These are phyloP conservation scores for Porites cylindrica DNA, from an alignment of 92 coral and sea anemone genomes.

Conservation along the genomic window DNA sequence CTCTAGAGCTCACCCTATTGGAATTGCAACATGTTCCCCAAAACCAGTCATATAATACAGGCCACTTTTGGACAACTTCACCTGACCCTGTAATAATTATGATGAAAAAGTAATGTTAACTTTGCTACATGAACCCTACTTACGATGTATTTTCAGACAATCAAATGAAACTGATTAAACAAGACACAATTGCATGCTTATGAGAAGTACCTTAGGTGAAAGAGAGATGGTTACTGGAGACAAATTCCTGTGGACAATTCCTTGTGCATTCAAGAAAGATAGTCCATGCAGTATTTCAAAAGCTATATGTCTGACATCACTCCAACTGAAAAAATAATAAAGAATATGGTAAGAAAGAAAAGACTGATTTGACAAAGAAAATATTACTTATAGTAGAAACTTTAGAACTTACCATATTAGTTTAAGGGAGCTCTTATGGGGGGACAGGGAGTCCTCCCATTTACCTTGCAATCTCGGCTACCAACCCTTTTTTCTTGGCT, in stretches of 20 bases:
- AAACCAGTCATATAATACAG: constrained; percentile 85
- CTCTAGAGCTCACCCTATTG: constrained; percentile 83
- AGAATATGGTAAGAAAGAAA: not conserved
- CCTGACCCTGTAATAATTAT: constrained; percentile 77
- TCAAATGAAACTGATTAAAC: too few species aligned
- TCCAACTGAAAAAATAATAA: constrained; percentile 20
- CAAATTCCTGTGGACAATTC: constrained; percentile 88
- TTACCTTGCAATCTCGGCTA: too few species aligned
- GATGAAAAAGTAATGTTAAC: not conserved
- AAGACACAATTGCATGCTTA: not conserved
- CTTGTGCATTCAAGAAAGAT: constrained; percentile 81
- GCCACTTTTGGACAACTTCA: constrained; percentile 89
- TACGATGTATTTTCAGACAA: too few species aligned
- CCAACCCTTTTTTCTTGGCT: too few species aligned
- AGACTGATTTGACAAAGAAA: not conserved
- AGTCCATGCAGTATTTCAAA: constrained; percentile 84
- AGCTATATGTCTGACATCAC: constrained; percentile 72
- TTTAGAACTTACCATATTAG: not conserved
- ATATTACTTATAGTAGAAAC: not conserved
- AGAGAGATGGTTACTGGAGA: constrained; percentile 79
- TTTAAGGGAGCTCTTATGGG: too few species aligned
- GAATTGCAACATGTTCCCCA: constrained; percentile 94
- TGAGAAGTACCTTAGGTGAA: constrained; percentile 68
- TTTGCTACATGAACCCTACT: not conserved
- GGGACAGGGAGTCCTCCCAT: too few species aligned